Evolutionary conservation across 2,113 vertebrate genomes (phyloP), one percentile per base, ranked within the genome.

Genomic region (Carassius auratus): DNA sequence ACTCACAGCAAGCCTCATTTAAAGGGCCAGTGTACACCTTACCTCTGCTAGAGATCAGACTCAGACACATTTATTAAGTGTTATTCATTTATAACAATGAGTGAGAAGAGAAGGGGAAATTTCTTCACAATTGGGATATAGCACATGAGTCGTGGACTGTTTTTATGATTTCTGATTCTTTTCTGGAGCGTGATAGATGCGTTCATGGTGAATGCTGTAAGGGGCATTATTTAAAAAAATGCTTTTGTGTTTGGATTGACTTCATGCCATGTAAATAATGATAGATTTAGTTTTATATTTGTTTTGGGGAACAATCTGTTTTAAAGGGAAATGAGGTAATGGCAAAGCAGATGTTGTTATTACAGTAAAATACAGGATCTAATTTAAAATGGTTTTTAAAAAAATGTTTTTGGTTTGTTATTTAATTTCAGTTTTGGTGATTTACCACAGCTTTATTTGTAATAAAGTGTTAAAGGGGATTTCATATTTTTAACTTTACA

Each of bases 1-100:
- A 88, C 86, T 79, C 89, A 88, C 85, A 87, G 87, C 85, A 89
- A 87, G 87, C 50, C 36, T 77, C 80, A 87, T 90, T 93, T 94
- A 93, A 94, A 94, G 94, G 91, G 89, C 89, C 90, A 92, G 92
- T 42, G 59, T 45, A 13, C 13, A 15, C 10, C 30, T 75, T 19
- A 6, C 13, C 66, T 64, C 9, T 19, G 52, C 14, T 69, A 42
- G 19, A 42, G 19, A n/a, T 71, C 68, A 71, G 38, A 71, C 36
- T 71, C 19, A 13, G 9, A 10, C 36, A 42, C 68, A 42, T 71
- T n/a, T 10, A 45, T 45, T 8, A 42, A 12, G 1, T 71, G 42
- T 48, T 26, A 50, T 15, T 26, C 2, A 26, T 48, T 48, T 26
- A 75, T 26, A 13, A 15, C 5, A 26, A 75, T 26, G n/a, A 75